Evolutionary conservation across 1,140 invertebrate species (phyloP), one percentile per base, ranked within the genome.

Genomic region (Charaxes varanes): DNA sequence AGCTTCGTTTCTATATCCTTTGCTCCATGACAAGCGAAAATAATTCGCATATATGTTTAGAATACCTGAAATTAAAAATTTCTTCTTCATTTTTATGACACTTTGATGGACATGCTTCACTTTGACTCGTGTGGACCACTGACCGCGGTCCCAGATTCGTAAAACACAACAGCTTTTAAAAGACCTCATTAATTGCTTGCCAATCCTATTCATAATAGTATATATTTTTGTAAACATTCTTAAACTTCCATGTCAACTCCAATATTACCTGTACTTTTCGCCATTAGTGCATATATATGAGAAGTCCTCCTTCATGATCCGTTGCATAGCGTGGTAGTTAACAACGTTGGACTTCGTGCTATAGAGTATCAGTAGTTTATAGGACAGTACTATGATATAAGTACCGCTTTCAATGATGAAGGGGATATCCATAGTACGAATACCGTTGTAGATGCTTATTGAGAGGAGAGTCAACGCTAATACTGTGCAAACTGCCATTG

Each of bases 231-330:
- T 22, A 34, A 17, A 27, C 7, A n/a, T 40, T 26, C 3, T 26
- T 40, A 34, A 23, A 23, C 7, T 23, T n/a, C 4, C 7, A 6
- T n/a, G 2, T 23, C 7, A 16, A 33, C 27, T 34, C n/a, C n/a
- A n/a, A n/a, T n/a, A n/a, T n/a, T 28, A 73, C 69, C 60, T 62
- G 40, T 73, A 68, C 41, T 53, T 70, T 23, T 28, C 35, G 11
- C 58, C 60, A 2, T 41, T 44, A 5, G 51, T 53, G 21, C 53
- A 61, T 2, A 65, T 48, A 26, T 55, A 70, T 17, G 41, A 13
- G 36, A 77, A 77, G 53, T 77, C 67, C 22, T 60, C 55, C 28
- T 49, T 36, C 36, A 73, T 55, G 1, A 41, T 40, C 14, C 33
- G 30, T 11, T 66, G 26, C 2, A 73, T 50, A 6, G 44, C 41